Conservation (phyloP, 1,140 invertebrate genomes). For the Atta texana region DNA sequence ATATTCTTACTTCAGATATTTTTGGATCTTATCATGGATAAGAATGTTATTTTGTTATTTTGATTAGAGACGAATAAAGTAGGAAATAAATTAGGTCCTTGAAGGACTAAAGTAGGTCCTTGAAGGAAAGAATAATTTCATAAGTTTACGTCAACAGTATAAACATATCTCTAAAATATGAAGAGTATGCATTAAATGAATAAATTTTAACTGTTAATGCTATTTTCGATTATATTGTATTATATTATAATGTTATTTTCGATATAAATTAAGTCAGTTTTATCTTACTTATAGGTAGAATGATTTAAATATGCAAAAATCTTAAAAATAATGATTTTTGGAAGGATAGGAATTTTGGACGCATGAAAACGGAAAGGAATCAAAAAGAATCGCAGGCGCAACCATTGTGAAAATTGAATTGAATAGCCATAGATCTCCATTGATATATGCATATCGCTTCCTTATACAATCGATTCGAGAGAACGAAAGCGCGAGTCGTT, state of each 20-base stretch:
- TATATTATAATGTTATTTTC: too few species aligned
- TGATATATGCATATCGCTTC: slow-evolving; percentile 3
- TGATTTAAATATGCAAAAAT: neutral
- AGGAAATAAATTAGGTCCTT: too few species aligned
- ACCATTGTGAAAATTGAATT: slow-evolving; percentile 37
- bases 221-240: neutral
- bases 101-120: too few species aligned
- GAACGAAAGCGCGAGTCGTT: slow-evolving; percentile 33
- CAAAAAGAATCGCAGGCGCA: neutral
- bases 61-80: neutral
- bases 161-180: neutral
- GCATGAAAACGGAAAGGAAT: slow-evolving; percentile 1
- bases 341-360: neutral
- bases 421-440: slow-evolving; percentile 9
- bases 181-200: neutral
- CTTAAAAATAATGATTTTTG: neutral
- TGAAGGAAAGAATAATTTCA: neutral
- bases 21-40: neutral
- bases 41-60: neutral
- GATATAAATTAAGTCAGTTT: neutral
- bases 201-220: neutral
- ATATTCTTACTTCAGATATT: neutral
- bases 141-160: neutral
- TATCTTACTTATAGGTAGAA: neutral
- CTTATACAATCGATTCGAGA: slow-evolving; percentile 30